These are phyloP conservation scores for Micropoecilia bifurca DNA, from an alignment of 2,797 vertebrate genomes.

Conservation along the genomic window DNA sequence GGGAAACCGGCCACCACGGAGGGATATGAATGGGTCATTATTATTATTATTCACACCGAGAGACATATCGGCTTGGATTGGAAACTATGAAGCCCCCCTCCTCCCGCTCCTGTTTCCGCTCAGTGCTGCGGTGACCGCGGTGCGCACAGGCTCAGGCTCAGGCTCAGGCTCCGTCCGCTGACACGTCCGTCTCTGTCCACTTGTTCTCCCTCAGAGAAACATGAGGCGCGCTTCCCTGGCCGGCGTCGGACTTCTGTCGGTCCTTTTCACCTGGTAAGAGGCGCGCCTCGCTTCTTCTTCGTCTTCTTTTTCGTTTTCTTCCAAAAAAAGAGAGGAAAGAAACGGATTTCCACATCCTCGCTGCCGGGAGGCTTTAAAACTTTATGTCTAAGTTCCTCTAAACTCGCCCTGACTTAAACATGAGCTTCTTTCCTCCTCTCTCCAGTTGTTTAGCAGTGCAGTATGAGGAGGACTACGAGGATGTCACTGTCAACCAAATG, in stretches of 20 bases:
- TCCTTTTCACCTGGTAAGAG: constrained; percentile 90
- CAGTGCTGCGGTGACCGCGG: constrained; percentile 50
- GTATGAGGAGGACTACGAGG: constrained; percentile 91
- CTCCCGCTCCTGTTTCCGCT: constrained; percentile 19
- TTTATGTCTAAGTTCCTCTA: constrained; percentile 30
- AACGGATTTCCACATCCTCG: neutral
- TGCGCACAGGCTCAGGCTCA: constrained; percentile 45
- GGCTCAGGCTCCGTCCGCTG: constrained; percentile 48
- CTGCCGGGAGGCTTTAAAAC: constrained; percentile 13
- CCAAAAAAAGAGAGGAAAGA: neutral
- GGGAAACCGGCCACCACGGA: constrained; percentile 4
- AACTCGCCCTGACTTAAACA: neutral
- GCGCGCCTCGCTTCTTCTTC: neutral
- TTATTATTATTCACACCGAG: neutral
- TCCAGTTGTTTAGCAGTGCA: constrained; percentile 84
- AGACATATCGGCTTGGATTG: constrained; percentile 65
- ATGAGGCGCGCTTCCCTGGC: constrained; percentile 86
- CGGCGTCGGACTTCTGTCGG: constrained; percentile 84
- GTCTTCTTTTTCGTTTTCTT: neutral
- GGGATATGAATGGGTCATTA: constrained; percentile 12
- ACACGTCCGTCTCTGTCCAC: constrained; percentile 47
- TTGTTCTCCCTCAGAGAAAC: constrained; percentile 58
- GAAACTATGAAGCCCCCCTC: constrained; percentile 51
- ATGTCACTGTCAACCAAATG: constrained; percentile 89
- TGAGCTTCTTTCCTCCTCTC: constrained; percentile 19